Evolutionary conservation across 2,888 invertebrate genomes (phyloP).

Genomic region (Acholoe squamosa): DNA sequence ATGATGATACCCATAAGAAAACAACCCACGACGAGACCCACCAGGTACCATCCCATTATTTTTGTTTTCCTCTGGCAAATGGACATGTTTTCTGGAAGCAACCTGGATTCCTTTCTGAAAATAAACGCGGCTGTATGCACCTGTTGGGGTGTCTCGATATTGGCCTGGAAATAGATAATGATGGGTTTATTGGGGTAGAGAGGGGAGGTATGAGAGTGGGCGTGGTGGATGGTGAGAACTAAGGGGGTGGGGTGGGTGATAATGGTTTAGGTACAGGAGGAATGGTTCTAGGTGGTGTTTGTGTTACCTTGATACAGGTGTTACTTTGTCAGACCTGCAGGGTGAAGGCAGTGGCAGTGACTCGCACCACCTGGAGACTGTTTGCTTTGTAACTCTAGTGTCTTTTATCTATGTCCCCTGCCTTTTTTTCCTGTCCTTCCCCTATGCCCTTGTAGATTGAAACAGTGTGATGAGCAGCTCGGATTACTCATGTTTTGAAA

Average conservation of each 20-base stretch:
- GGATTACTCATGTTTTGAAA: too few species aligned
- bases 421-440: not conserved
- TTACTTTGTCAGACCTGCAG: not conserved
- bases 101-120: too few species aligned
- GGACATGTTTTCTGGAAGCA: too few species aligned
- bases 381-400: not conserved
- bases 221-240: too few species aligned
- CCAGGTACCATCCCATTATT: too few species aligned
- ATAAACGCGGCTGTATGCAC: too few species aligned
- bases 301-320: conserved; percentile 13
- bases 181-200: not conserved
- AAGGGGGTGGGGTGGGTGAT: not conserved
- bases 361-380: not conserved
- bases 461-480: conserved; percentile 14
- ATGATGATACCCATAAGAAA: not conserved
- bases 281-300: not conserved
- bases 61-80: too few species aligned
- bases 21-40: not conserved
- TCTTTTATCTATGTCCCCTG: not conserved
- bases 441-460: not conserved
- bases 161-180: not conserved
- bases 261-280: not conserved
- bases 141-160: too few species aligned
- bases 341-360: not conserved
- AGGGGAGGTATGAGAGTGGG: not conserved